phyloP scores from a whole-genome alignment of 2,888 invertebrate genomes.

The Stenodera caucasica region DNA sequence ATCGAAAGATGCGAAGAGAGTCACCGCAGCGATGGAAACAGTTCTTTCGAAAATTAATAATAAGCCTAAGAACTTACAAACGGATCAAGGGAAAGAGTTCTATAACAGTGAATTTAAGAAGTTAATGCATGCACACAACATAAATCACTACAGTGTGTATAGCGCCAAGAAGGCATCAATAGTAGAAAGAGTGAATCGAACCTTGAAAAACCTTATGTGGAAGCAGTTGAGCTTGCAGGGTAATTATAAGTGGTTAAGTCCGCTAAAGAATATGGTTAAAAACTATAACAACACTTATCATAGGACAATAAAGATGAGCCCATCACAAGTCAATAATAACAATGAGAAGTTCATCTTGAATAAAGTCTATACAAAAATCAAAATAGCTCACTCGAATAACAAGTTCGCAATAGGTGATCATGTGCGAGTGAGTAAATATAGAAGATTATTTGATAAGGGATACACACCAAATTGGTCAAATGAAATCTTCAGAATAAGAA shows the following conservation, averaged over 20 bases:
- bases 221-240: constrained; percentile 40
- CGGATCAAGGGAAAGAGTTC: constrained; percentile 40
- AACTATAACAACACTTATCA: constrained; percentile 21
- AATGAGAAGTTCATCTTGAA: constrained; percentile 29
- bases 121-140: constrained; percentile 30
- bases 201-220: constrained; percentile 37
- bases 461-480: constrained; percentile 46
- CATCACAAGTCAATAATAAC: constrained; percentile 12
- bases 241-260: constrained; percentile 39
- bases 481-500: constrained; percentile 44
- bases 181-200: too few relatives aligned
- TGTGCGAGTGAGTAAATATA: too few relatives aligned
- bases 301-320: constrained; percentile 20
- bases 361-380: constrained; percentile 28
- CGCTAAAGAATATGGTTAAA: constrained; percentile 22
- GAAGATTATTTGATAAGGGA: too few relatives aligned
- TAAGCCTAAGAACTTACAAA: too few relatives aligned
- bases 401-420: too few relatives aligned
- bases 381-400: constrained; percentile 33
- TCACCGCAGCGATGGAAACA: constrained; percentile 19
- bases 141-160: constrained; percentile 33
- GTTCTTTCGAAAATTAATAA: constrained; percentile 9
- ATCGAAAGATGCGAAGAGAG: constrained; percentile 37
- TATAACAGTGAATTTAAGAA: constrained; percentile 34
- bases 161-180: constrained; percentile 35